These are phyloP conservation scores for Pavo muticus DNA, from an alignment of 2,113 vertebrate species.

Conservation along the genomic window DNA sequence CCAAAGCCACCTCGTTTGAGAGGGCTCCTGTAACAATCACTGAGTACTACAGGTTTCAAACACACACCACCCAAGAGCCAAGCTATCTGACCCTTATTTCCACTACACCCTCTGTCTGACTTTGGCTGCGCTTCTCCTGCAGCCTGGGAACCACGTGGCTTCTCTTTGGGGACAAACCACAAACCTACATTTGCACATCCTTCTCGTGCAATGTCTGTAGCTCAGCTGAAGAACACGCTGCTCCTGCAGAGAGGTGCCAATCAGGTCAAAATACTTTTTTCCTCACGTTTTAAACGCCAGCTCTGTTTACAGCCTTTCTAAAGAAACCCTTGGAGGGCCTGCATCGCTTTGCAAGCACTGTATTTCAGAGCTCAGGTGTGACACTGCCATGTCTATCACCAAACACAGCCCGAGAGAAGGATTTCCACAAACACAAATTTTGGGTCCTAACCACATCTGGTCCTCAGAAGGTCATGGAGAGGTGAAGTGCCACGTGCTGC, in stretches of 20 bases:
- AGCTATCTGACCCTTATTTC: neutral
- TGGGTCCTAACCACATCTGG: neutral
- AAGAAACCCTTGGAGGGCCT: neutral
- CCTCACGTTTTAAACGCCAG: neutral
- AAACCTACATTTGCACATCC: neutral
- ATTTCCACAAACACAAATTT: neutral
- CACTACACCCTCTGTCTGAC: neutral
- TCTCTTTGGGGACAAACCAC: neutral
- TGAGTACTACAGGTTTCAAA: neutral
- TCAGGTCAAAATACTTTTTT: neutral
- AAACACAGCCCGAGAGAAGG: neutral
- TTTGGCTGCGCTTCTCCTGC: rapidly evolving
- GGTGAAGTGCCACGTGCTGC: neutral
- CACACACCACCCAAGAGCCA: neutral
- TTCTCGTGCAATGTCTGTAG: rapidly evolving
- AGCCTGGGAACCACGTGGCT: rapidly evolving
- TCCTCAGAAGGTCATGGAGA: neutral
- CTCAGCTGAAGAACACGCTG: neutral
- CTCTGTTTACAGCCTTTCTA: neutral
- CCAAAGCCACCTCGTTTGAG: neutral
- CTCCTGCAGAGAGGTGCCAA: neutral
- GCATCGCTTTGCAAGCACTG: neutral
- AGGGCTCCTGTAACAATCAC: neutral
- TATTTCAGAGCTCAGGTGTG: neutral
- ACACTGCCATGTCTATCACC: neutral